phyloP scores from a whole-genome alignment of 1,140 invertebrate species.

The Agrilus planipennis region DNA sequence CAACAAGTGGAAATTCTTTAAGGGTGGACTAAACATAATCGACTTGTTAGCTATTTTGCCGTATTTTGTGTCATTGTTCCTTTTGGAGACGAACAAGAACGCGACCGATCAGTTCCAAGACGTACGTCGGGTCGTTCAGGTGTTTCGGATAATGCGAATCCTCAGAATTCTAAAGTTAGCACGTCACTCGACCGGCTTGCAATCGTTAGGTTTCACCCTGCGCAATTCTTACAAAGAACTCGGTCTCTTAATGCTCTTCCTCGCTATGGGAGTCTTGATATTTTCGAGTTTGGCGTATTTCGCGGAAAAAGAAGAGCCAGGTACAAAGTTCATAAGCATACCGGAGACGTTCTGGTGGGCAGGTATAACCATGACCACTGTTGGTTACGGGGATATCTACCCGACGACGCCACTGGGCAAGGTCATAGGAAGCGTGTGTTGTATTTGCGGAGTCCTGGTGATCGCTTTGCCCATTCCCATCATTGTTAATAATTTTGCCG shows the following conservation, averaged over 20 bases:
- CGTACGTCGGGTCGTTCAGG: conserved; percentile 93
- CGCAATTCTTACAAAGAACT: conserved; percentile 98
- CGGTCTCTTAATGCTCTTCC: conserved; percentile 95
- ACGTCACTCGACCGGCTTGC: conserved; percentile 95
- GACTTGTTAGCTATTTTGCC: conserved; percentile 97
- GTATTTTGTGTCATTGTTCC: conserved; percentile 93
- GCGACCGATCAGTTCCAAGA: conserved; percentile 93
- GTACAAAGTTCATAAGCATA: conserved; percentile 96
- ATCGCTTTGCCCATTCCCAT: conserved; percentile 99
- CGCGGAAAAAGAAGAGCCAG: conserved; percentile 95
- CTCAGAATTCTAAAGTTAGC: conserved; percentile 97
- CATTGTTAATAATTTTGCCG: conserved; percentile 99
- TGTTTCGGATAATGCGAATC: conserved; percentile 99
- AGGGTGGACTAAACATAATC: conserved; percentile 96
- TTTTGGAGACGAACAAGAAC: conserved; percentile 93
- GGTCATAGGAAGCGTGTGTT: conserved; percentile 96
- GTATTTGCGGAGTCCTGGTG: conserved; percentile 99
- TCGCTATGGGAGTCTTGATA: conserved; percentile 98
- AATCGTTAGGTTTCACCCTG: conserved; percentile 96
- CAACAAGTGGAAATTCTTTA: conserved; percentile 99
- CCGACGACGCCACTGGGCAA: conserved; percentile 92
- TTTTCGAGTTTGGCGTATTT: conserved; percentile 98
- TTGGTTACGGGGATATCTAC: conserved; percentile 98
- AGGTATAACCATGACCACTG: conserved; percentile 97
- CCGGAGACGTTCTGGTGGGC: conserved; percentile 99